These are phyloP conservation scores for Cirrhinus molitorella DNA, from an alignment of 2,797 vertebrate genomes.

Conservation along the genomic window DNA sequence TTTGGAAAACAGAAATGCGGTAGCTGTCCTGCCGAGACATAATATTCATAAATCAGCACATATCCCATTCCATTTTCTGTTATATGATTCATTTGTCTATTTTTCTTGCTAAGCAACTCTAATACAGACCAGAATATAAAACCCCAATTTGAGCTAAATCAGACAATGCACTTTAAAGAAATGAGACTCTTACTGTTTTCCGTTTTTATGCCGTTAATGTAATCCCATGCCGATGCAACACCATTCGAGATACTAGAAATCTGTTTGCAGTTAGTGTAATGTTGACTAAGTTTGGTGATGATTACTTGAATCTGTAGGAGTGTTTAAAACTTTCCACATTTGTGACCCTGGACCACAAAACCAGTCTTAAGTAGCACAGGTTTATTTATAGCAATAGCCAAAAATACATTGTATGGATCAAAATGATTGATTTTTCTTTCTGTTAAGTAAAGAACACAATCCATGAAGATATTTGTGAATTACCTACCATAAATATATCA, in stretches of 20 bases:
- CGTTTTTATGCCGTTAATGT: background rate
- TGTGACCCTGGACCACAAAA: too few species aligned
- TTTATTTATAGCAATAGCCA: too few species aligned
- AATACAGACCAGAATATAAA: background rate
- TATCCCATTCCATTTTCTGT: background rate
- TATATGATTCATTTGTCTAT: constrained; percentile 10
- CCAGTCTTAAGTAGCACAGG: too few species aligned
- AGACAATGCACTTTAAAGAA: background rate
- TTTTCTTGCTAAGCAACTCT: constrained; percentile 2
- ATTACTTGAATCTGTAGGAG: background rate
- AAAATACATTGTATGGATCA: too few species aligned
- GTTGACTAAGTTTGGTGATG: too few species aligned
- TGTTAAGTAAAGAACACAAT: too few species aligned
- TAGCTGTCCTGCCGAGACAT: background rate
- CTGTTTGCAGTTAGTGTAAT: too few species aligned
- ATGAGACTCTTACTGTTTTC: background rate
- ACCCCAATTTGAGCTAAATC: background rate
- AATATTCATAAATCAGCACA: constrained; percentile 12
- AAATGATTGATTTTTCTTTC: too few species aligned
- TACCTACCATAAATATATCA: too few species aligned
- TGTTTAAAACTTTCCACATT: background rate
- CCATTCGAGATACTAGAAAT: background rate
- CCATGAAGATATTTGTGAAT: too few species aligned
- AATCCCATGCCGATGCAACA: background rate
- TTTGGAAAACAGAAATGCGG: constrained; percentile 12